Evolutionary conservation across 2,797 vertebrate genomes (phyloP), one percentile per base, ranked within the genome.

Genomic region (Otus scops): DNA sequence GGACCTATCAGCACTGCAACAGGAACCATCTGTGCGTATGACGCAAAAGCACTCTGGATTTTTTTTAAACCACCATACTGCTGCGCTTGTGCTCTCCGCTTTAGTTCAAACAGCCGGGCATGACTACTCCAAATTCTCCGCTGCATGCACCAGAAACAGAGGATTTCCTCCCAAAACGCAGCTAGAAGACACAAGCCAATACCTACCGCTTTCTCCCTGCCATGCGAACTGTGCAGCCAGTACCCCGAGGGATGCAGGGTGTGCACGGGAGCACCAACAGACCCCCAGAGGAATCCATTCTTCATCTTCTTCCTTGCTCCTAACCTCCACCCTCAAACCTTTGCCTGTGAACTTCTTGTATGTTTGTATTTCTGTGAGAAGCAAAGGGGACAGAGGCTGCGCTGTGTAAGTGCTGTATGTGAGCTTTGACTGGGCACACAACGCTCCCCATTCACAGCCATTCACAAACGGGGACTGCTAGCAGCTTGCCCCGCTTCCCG

Each of bases 11-110:
- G 80, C 4, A 2, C 89, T 86, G 85, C 95, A 96, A 97, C 95
- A 96, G 80, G 96, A 97, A 94, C 96, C 96, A 97, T 95, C 96
- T 96, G 96, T 51, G 92, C 8, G 2, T 76, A 79, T 91, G 93
- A 93, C 91, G 93, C 93, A 96, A 95, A 97, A 96, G 95, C 95
- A 88, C 93, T 95, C 87, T 11, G 83, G 38, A 43, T 79, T 54
- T 84, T 68, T 68, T 70, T 84, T 73, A 22, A 86, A 93, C 74
- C 77, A 81, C 87, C 47, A 36, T 59, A 56, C 54, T 84, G 34
- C 79, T 71, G 77, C 0, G 38, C 57, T 69, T 60, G 45, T 85
- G 68, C 53, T 75, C 82, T 80, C 92, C 1, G 9, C 79, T 84
- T 68, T 51, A 89, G 81, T 47, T 80, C 87, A 71, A 83, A 88